Evolutionary conservation across 2,797 vertebrate species (phyloP).

Genomic region (Takifugu ocellatus): DNA sequence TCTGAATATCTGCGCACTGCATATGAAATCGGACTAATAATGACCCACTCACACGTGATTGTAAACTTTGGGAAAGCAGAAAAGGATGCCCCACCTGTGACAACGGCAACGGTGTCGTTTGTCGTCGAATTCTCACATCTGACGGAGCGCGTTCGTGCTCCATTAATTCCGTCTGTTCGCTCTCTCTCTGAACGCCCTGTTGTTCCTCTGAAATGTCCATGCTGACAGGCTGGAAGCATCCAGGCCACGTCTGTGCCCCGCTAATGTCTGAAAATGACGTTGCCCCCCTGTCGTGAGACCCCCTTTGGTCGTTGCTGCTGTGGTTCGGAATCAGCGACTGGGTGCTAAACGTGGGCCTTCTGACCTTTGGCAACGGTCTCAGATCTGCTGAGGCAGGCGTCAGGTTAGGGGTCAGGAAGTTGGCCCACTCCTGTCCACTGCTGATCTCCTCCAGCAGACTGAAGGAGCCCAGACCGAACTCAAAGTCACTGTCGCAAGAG

Average conservation of each 20-base stretch:
- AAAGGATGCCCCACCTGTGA: constrained; percentile 32
- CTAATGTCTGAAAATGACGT: constrained; percentile 6
- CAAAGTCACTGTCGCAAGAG: constrained; percentile 51
- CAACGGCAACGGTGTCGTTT: constrained; percentile 3
- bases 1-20: constrained; percentile 40
- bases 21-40: not conserved
- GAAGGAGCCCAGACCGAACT: constrained; percentile 65
- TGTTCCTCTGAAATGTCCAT: constrained; percentile 36
- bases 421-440: constrained; percentile 72
- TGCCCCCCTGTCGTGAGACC: constrained; percentile 6
- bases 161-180: constrained; percentile 54
- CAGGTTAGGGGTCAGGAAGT: constrained; percentile 55
- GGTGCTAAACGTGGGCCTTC: constrained; percentile 4
- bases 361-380: constrained; percentile 19
- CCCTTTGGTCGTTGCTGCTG: constrained; percentile 21
- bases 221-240: constrained; percentile 16
- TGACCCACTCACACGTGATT: not conserved
- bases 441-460: constrained; percentile 77
- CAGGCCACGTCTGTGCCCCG: constrained; percentile 14
- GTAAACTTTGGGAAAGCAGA: not conserved
- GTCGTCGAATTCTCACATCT: constrained; percentile 13
- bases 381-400: constrained; percentile 26
- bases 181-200: not conserved
- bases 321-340: constrained; percentile 15
- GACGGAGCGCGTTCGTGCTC: constrained; percentile 36